Base-by-base conservation (phyloP, 2,797 vertebrate genomes). In the Hirundo rustica region DNA sequence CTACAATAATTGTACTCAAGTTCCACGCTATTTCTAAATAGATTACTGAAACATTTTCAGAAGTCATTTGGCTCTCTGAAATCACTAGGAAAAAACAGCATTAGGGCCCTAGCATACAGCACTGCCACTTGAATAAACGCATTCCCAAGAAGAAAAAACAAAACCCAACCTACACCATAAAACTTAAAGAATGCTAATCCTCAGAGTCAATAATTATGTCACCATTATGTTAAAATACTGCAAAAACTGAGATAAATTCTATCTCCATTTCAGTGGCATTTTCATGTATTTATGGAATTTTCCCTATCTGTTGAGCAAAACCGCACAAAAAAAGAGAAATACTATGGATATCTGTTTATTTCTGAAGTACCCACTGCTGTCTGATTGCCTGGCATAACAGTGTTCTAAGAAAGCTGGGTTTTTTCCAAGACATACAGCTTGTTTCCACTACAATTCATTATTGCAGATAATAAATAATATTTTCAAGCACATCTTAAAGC, bases 21-120 rank as follows among this genome's bases (percentile, higher is more conserved):
- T 64, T 92, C 60, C 79, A 91, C 0, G 23, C 76, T 92, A 93
- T 89, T 96, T 91, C 90, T 92, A 92, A 88, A 94, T 13, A 83
- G 73, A 93, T 85, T 70, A 73, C 75, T 88, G 82, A 92, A 92
- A 88, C 58, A 82, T 92, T 96, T 89, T 96, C 79, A 86, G 89
- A 57, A 88, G 54, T 75, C 60, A 80, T 89, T 93, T 95, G 55
- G 60, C 91, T 86, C 92, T 89, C 70, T 80, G 82, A 92, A 93
- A 93, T 91, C 5, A 14, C 42, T 34, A 72, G 42, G 65, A 67
- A 68, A 51, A 65, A 74, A 92, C 60, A 25, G 23, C 68, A 89
- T 71, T 60, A 92, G 8, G 22, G 25, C 40, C 50, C 78, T 78
- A 65, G 77, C 34, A 57, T 66, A 78, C 13, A 62, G 70, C 42